These are phyloP conservation scores for Tapirus terrestris DNA, from an alignment of 2,113 vertebrate genomes.

Conservation along the genomic window DNA sequence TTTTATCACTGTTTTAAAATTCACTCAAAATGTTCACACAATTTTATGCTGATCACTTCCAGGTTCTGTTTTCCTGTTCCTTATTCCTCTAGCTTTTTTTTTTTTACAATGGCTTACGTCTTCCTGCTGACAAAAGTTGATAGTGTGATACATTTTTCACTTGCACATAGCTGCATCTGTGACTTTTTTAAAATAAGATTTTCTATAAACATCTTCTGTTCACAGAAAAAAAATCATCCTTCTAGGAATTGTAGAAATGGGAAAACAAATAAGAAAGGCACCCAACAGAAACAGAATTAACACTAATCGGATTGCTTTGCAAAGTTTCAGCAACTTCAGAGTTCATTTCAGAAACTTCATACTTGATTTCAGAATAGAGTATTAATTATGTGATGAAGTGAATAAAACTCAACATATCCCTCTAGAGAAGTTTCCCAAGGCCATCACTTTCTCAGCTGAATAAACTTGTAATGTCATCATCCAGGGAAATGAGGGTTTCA, in stretches of 20 bases:
- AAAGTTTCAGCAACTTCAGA: conserved; percentile 34
- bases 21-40: conserved; percentile 46
- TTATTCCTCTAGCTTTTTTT: neutral
- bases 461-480: conserved; percentile 31
- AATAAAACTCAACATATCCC: neutral
- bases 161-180: conserved; percentile 60
- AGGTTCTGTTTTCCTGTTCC: neutral
- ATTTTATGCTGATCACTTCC: conserved; percentile 50
- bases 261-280: conserved; percentile 58
- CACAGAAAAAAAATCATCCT: conserved; percentile 22
- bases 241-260: conserved; percentile 17
- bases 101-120: neutral
- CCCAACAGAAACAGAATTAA: conserved; percentile 51
- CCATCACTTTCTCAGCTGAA: conserved; percentile 15
- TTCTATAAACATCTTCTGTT: conserved; percentile 54
- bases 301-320: neutral
- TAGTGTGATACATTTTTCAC: conserved; percentile 52
- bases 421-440: neutral
- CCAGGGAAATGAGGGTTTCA: neutral
- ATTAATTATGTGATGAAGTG: conserved; percentile 60
- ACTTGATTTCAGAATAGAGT: conserved; percentile 41
- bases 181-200: conserved; percentile 59
- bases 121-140: conserved; percentile 57
- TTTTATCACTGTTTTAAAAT: conserved; percentile 42
- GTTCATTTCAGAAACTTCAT: conserved; percentile 46